Evolutionary conservation across 2,888 invertebrate species (phyloP), one percentile per base, ranked within the genome.

Genomic region (Xestobium rufovillosum): DNA sequence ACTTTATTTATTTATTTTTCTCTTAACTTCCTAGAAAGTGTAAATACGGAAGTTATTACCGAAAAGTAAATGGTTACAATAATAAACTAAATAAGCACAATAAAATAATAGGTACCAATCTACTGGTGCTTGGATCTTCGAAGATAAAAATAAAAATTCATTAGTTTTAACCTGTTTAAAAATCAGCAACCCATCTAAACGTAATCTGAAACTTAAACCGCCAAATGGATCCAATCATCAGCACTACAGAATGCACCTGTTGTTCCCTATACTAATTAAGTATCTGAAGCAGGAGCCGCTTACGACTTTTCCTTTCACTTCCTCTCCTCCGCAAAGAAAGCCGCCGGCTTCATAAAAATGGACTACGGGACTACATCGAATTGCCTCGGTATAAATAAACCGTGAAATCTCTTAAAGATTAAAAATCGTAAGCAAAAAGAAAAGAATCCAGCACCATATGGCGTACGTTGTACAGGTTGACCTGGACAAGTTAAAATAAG

Each of bases 361-460:
- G 31, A 16, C 16, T 16, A 11, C 31, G 16, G n/a, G 31, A n/a
- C 31, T 31, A 31, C n/a, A n/a, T 31, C 3, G 31, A 42, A 38
- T 38, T 37, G 38, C 35, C 34, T 39, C 39, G 26, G 36, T 41
- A 44, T 44, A 41, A 44, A 44, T 41, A 39, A 36, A 43, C 39
- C 43, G 43, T 43, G 39, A 45, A 45, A 45, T 43, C 41, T 39
- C 43, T 43, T 43, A 41, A 45, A 36, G 45, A 45, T 41, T 41
- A 45, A 45, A 45, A 45, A 43, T 41, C 31, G 29, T 32, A 31
- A 32, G 39, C 43, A 41, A 43, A 42, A 42, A 44, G 44, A 42
- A 42, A 31, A 39, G 40, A 40, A 37, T 40, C 35, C 35, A 42
- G 37, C 45, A 35, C 45, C 45, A 45, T 45, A 45, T 45, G 44